phyloP scores from a whole-genome alignment of 2,113 vertebrate species.

The Lamprologus callipterus region DNA sequence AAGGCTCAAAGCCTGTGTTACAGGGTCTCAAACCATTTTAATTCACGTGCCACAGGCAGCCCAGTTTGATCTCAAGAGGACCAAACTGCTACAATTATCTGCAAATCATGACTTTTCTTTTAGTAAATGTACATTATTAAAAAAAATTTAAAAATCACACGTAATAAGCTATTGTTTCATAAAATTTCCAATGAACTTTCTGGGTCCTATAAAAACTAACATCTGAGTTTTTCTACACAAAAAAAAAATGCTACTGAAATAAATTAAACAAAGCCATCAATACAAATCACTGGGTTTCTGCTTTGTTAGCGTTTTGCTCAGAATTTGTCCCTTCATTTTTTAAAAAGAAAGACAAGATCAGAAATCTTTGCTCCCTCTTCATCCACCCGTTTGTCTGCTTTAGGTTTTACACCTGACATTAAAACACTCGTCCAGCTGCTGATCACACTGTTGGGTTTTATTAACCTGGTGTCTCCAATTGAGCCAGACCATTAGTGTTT shows the following conservation, averaged over 20 bases:
- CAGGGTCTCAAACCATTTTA: neutral
- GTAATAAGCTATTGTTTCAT: neutral
- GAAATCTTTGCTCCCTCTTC: neutral
- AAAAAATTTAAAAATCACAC: accelerated
- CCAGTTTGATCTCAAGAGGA: neutral
- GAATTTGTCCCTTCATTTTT: neutral
- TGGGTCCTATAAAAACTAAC: neutral
- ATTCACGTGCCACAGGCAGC: neutral
- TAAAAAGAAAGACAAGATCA: neutral
- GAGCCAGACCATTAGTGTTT: neutral
- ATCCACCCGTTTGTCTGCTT: neutral
- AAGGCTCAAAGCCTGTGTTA: neutral
- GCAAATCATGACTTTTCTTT: neutral
- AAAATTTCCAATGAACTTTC: neutral
- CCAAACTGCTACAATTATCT: neutral
- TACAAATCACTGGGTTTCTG: neutral
- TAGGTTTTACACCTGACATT: neutral
- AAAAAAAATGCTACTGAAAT: neutral
- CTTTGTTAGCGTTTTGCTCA: neutral
- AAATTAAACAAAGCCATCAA: neutral
- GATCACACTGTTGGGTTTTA: neutral
- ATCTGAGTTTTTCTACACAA: neutral
- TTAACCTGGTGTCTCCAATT: neutral
- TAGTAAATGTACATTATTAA: neutral
- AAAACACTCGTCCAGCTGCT: neutral